phyloP scores from a whole-genome alignment of 2,888 invertebrate species.

The Lepidocyrtinus sp. region DNA sequence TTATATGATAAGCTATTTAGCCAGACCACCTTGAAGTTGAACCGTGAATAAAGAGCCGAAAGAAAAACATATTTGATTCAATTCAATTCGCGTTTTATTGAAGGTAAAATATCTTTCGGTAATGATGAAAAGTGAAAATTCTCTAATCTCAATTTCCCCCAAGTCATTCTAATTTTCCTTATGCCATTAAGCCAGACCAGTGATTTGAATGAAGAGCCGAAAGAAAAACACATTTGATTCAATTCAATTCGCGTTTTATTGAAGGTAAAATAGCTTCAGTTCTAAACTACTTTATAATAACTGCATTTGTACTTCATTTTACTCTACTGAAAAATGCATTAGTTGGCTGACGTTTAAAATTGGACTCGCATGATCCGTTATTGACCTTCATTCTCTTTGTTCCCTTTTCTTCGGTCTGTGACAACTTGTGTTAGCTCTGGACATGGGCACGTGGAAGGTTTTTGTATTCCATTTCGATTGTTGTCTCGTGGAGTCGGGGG shows the following conservation, averaged over 20 bases:
- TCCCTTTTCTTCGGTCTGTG: neutral
- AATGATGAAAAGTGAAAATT: no score
- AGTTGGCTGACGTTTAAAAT: neutral
- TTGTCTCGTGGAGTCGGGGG: neutral
- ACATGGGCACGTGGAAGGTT: no score
- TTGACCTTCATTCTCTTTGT: neutral
- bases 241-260: neutral
- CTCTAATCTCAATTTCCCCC: no score
- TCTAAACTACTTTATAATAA: neutral
- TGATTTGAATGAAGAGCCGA: neutral
- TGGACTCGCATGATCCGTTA: neutral
- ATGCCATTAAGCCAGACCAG: neutral
- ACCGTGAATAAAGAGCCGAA: neutral
- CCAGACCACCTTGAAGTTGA: neutral
- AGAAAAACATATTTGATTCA: neutral
- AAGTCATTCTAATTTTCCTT: no score
- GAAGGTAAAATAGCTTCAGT: neutral
- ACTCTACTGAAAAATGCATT: neutral
- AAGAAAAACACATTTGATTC: neutral
- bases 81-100: neutral
- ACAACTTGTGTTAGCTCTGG: neutral
- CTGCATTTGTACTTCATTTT: neutral
- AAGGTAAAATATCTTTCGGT: no score
- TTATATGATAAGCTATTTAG: neutral
- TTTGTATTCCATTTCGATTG: neutral